Conservation (phyloP, 37 sponge, comb jelly and placozoan species). For the Beroe ovata region DNA sequence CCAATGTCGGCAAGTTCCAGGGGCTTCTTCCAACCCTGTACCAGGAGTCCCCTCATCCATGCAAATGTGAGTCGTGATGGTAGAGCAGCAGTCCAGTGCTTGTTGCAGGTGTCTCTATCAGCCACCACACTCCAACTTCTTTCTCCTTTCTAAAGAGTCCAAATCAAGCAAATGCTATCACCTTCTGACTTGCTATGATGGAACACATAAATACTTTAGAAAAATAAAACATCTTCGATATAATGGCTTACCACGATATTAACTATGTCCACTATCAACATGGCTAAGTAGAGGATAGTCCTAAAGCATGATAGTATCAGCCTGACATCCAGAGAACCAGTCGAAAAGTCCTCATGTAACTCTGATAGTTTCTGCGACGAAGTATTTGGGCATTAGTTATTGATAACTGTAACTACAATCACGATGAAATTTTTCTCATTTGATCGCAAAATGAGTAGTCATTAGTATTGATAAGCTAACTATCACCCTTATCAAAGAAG, state of each 20-base stretch:
- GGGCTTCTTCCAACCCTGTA: conserved; percentile 63
- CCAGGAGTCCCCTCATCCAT: conserved; percentile 19
- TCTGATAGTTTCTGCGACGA: background rate
- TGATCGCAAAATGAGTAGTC: too few relatives aligned
- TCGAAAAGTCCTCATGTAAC: background rate
- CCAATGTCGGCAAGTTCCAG: conserved; percentile 31
- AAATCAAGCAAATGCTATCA: too few relatives aligned
- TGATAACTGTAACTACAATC: too few relatives aligned
- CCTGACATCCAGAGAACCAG: conserved; percentile 15
- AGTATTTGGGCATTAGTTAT: background rate
- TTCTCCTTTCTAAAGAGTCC: conserved; percentile 11
- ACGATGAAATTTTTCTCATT: too few relatives aligned
- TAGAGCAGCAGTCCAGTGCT: conserved; percentile 62
- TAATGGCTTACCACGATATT: conserved; percentile 12
- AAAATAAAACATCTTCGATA: too few relatives aligned
- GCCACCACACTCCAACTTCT: background rate
- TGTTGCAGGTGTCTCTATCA: conserved; percentile 52
- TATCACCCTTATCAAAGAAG: too few relatives aligned
- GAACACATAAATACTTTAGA: too few relatives aligned
- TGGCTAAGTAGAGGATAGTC: conserved; percentile 1
- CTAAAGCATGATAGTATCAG: background rate
- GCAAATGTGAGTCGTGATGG: conserved; percentile 52
- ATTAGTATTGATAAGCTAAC: too few relatives aligned
- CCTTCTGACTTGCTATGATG: too few relatives aligned
- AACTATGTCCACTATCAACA: background rate